Conservation (phyloP, 2,797 vertebrate genomes). For the Emys orbicularis region DNA sequence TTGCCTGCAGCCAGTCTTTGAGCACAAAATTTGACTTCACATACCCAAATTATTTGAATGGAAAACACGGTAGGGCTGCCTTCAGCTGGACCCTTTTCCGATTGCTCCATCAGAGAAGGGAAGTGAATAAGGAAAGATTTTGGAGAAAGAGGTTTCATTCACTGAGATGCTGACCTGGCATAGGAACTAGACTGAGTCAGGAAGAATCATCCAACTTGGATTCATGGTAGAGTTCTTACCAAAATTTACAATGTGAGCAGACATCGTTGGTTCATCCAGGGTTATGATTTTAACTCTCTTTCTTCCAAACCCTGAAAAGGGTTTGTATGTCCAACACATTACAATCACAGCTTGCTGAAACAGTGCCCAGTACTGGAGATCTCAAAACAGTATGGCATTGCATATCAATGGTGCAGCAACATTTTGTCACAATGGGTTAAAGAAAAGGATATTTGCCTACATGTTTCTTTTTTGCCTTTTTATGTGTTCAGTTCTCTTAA, state of each 20-base stretch:
- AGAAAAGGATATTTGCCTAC: constrained; percentile 56
- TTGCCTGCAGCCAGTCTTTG: background rate
- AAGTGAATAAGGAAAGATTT: background rate
- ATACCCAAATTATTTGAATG: background rate
- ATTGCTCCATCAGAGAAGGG: background rate
- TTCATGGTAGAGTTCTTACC: background rate
- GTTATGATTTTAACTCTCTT: background rate
- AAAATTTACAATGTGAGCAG: accelerated
- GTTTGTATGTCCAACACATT: background rate
- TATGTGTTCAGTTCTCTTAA: constrained; percentile 34
- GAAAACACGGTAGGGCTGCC: background rate
- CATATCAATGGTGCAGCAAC: constrained; percentile 15
- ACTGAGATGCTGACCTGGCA: background rate
- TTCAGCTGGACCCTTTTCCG: background rate
- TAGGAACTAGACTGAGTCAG: background rate
- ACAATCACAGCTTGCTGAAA: background rate
- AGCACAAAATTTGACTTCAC: background rate
- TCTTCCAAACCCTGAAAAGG: background rate
- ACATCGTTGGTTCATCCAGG: background rate
- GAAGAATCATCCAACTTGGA: background rate
- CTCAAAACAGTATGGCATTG: background rate
- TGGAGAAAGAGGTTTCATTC: background rate
- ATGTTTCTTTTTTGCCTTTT: constrained; percentile 60
- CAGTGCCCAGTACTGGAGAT: background rate
- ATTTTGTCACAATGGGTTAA: background rate